Evolutionary conservation across 2,797 vertebrate species (phyloP).

Genomic region (Dryobates pubescens): DNA sequence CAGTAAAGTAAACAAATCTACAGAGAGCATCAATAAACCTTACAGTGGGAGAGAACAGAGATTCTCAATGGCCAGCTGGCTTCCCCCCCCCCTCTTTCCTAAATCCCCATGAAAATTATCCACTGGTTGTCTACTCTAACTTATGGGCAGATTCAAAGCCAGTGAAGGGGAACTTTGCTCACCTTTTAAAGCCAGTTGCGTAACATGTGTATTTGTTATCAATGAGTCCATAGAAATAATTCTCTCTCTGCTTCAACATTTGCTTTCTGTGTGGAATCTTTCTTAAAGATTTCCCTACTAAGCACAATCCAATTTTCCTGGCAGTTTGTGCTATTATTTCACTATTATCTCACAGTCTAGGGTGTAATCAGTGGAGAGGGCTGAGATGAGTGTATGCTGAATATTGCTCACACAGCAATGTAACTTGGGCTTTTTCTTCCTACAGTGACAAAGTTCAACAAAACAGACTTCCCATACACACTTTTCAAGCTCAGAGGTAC

Average conservation of each 20-base stretch:
- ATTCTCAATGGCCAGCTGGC: background rate
- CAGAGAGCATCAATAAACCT: constrained; percentile 58
- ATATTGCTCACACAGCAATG: background rate
- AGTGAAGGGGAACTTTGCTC: background rate
- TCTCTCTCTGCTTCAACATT: background rate
- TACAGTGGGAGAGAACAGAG: constrained; percentile 17
- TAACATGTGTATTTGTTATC: accelerated
- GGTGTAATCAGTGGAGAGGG: background rate
- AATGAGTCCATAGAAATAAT: background rate
- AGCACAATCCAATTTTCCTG: background rate
- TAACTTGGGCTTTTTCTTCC: background rate
- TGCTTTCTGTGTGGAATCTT: background rate
- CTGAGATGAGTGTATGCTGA: background rate
- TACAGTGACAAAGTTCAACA: background rate
- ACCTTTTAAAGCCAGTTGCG: background rate
- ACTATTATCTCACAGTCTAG: background rate
- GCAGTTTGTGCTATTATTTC: background rate
- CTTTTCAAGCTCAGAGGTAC: background rate
- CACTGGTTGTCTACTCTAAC: background rate
- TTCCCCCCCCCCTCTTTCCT: background rate
- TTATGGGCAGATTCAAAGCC: background rate
- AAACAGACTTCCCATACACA: background rate
- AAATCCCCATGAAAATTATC: background rate
- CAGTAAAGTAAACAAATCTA: constrained; percentile 71
- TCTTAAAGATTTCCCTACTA: background rate